phyloP scores from a whole-genome alignment of 1,140 invertebrate genomes.

The Oppia nitens region DNA sequence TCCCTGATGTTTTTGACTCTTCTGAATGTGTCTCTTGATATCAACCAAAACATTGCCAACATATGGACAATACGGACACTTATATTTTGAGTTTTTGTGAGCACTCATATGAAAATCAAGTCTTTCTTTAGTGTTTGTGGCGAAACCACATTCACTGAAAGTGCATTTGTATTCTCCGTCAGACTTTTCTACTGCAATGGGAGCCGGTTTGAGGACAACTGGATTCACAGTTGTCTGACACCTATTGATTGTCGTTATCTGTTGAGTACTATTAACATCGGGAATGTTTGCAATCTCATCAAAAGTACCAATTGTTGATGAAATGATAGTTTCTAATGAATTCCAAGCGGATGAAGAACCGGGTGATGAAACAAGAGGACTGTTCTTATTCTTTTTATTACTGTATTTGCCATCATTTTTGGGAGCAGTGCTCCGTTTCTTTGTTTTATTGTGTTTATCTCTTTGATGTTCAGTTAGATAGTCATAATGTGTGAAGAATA shows the following conservation, averaged over 20 bases:
- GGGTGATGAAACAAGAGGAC: not conserved
- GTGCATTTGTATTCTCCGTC: not conserved
- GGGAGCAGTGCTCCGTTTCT: not conserved
- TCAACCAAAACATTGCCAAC: not conserved
- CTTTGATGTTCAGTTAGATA: conserved; percentile 9
- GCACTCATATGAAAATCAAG: conserved; percentile 1
- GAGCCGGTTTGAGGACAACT: not conserved
- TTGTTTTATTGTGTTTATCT: not conserved
- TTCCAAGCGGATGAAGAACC: not conserved
- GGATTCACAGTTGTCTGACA: not conserved
- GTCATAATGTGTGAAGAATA: conserved; percentile 9
- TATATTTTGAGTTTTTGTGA: not conserved
- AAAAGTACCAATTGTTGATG: not conserved
- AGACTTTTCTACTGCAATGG: not conserved
- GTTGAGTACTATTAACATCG: not conserved
- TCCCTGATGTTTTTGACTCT: conserved; percentile 1
- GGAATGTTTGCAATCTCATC: not conserved
- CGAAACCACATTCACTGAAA: not conserved
- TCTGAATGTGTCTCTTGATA: not conserved
- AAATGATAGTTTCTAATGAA: not conserved
- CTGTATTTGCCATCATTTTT: not conserved
- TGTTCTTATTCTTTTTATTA: not conserved
- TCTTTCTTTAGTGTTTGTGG: not conserved
- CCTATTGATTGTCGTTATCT: not conserved
- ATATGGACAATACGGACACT: not conserved